Conservation (phyloP, 2,113 vertebrate species). For the Pterocles burchelli region DNA sequence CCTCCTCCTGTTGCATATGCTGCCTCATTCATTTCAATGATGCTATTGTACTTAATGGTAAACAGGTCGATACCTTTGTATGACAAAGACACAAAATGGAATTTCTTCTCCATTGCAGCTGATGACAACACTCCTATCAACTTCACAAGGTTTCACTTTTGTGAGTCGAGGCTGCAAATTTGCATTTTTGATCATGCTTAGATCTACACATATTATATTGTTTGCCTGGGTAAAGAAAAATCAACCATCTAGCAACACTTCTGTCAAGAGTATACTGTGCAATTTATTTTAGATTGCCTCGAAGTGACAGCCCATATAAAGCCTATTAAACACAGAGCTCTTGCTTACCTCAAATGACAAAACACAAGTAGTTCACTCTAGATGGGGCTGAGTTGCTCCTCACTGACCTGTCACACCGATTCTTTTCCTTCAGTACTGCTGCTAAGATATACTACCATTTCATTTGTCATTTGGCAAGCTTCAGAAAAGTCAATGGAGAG, state of each 20-base stretch:
- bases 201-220: neutral
- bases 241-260: neutral
- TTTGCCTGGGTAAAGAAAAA: neutral
- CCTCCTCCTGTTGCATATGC: neutral
- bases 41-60: neutral
- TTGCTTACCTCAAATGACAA: neutral
- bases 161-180: neutral
- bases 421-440: neutral
- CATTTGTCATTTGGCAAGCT: neutral
- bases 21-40: neutral
- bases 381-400: neutral
- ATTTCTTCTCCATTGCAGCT: neutral
- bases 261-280: neutral
- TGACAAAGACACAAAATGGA: neutral
- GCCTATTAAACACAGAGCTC: constrained; percentile 15
- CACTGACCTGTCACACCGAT: neutral
- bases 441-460: constrained; percentile 6
- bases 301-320: neutral
- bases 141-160: neutral
- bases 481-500: neutral
- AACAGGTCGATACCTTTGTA: neutral
- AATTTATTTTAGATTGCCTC: constrained; percentile 52
- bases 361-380: neutral
- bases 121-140: neutral
- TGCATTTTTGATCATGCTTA: neutral